Evolutionary conservation across 2,113 vertebrate species (phyloP), one percentile per base, ranked within the genome.

Genomic region (Turdus rufiventris): DNA sequence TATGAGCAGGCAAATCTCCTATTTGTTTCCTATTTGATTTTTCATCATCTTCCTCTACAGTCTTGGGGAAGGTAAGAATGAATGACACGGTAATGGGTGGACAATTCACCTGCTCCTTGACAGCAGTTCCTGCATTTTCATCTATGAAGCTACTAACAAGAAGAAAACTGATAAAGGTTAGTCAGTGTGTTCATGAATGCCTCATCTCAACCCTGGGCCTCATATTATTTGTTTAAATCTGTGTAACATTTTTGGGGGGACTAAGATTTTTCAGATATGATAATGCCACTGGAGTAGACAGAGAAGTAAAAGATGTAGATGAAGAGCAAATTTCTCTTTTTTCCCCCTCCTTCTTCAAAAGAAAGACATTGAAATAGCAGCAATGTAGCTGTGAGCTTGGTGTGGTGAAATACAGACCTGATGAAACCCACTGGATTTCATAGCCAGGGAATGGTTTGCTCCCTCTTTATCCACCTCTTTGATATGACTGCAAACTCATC

Each of bases 201-300:
- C 9, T 83, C 34, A 33, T 48, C 34, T 85, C 5, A 0, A 14
- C 48, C 18, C 45, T 76, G 33, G 29, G 14, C 15, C 47, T 84
- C 51, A 45, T 54, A 42, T 28, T 65, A 17, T 56, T 73, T 1
- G 0, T 48, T 50, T 77, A 67, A 77, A 74, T 25, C 19, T 50
- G 6, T 29, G 29, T 47, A 50, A 72, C 8, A 29, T 40, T 21
- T 24, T 9, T 1, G 0, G 2, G 12, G 24, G 5, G 1, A 14
- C 18, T 42, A 72, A 65, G 26, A 12, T 79, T 94, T 93, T 90
- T 56, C 54, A 65, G 40, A 29, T 47, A 38, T 1, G 1, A 6
- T 50, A 40, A 42, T 75, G 47, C 57, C 48, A 81, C 18, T 29
- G 36, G 25, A 85, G 21, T 15, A 79, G 43, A 38, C 5, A 26